phyloP scores from a whole-genome alignment of 2,797 vertebrate genomes.

The Danionella dracula region DNA sequence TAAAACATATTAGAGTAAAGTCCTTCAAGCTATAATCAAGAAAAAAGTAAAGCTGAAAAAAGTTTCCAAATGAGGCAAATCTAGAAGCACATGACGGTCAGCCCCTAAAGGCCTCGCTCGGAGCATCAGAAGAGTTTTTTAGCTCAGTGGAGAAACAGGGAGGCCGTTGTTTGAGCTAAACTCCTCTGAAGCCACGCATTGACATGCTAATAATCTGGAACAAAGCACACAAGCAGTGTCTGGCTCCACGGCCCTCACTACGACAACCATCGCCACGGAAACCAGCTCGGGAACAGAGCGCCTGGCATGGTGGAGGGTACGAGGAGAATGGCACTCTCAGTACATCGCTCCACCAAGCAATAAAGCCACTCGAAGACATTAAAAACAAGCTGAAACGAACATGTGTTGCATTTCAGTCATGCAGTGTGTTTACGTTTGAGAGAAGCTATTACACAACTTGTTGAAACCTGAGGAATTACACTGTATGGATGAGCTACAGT shows the following conservation, averaged over 20 bases:
- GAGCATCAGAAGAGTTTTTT: slow-evolving; percentile 2
- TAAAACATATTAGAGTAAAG: too few species aligned
- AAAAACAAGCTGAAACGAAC: not conserved
- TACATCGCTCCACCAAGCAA: not conserved
- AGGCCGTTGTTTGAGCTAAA: slow-evolving; percentile 68
- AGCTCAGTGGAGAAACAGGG: slow-evolving; percentile 60
- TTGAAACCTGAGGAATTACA: too few species aligned
- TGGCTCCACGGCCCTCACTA: slow-evolving; percentile 36
- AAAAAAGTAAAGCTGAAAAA: too few species aligned
- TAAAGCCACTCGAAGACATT: not conserved
- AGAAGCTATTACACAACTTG: too few species aligned
- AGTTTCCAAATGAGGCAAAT: not conserved
- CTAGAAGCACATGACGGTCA: not conserved
- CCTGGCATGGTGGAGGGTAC: slow-evolving; percentile 25
- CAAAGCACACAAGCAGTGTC: slow-evolving; percentile 48
- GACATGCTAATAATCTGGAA: slow-evolving; percentile 67
- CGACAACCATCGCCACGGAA: slow-evolving; percentile 46
- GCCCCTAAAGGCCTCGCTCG: slow-evolving; percentile 1
- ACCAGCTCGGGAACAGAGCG: slow-evolving; percentile 40
- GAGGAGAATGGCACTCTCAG: slow-evolving; percentile 18
- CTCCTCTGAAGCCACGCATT: slow-evolving; percentile 60
- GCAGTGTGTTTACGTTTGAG: too few species aligned
- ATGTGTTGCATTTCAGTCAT: too few species aligned
- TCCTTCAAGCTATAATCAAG: too few species aligned
- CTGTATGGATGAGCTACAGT: too few species aligned